Evolutionary conservation across 2,797 vertebrate genomes (phyloP), one percentile per base, ranked within the genome.

Genomic region (Sebastes minor): DNA sequence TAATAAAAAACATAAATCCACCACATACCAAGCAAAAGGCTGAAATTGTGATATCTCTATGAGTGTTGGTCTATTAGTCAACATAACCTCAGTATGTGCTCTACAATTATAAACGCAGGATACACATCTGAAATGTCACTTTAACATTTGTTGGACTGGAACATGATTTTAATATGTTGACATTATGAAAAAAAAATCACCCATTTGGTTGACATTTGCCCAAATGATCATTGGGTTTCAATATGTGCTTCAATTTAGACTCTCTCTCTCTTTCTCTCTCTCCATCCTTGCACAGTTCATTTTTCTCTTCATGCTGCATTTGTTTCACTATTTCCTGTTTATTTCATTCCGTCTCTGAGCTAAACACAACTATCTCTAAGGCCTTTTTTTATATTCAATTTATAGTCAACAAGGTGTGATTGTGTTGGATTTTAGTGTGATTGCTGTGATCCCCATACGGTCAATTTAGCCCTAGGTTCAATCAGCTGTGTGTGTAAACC

Each of bases 81-180:
- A 57, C 56, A 70, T 75, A 16, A 76, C 30, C 61, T 67, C 38
- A 42, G 33, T 27, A 79, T 49, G 64, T 35, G 55, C 46, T 67
- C 2, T 38, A 13, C n/a, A 27, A 28, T 18, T 73, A 82, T 6
- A 75, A 72, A 79, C 55, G 60, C 28, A 60, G 33, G 59, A 69
- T 10, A 55, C 61, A 22, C 3, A 46, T 76, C 67, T 76, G 68
- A 90, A 90, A 91, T 90, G 89, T 89, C 75, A 91, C 82, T 56
- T 85, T 75, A 86, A 71, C 73, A 92, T 89, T 42, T 42, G 84
- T 70, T 64, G 33, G 49, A 56, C 68, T 46, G 35, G 27, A 81
- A 38, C 53, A 72, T 79, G 76, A 64, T 49, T 18, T 49, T 49
- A 49, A 46, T 46, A 46, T 46, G 42, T 18, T 46, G 42, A 46